A percentile compares a stretch with the other conserved stretches of the same genome.
These are phyloP conservation scores for Troilus luridus DNA, from an alignment of 2,888 invertebrate genomes.

Conservation along the genomic window DNA sequence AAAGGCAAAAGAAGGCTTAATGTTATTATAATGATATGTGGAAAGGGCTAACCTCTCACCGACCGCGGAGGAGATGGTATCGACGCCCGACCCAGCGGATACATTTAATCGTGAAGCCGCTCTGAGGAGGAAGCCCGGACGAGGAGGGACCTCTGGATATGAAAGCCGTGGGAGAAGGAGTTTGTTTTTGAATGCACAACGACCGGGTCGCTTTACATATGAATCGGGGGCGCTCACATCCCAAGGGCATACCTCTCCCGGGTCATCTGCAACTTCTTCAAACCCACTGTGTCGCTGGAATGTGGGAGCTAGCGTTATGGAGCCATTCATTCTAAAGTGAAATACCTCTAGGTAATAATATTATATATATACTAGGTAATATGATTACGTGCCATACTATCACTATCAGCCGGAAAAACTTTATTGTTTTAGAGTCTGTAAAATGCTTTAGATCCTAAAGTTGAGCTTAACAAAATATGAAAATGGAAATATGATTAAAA, in stretches of 20 bases:
- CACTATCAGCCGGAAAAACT: too few relatives aligned
- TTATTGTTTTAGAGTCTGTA: too few relatives aligned
- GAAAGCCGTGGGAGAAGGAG: conserved; percentile 42
- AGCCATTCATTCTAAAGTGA: not conserved
- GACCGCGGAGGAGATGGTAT: not conserved
- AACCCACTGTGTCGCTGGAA: not conserved
- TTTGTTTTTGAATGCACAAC: conserved; percentile 49
- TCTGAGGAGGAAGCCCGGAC: not conserved
- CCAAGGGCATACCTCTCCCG: not conserved
- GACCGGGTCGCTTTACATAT: conserved; percentile 51
- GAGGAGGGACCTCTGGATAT: not conserved
- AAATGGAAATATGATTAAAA: too few relatives aligned
- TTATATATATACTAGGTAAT: too few relatives aligned
- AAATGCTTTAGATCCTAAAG: too few relatives aligned
- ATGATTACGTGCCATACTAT: too few relatives aligned
- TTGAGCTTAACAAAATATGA: too few relatives aligned
- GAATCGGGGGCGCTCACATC: conserved; percentile 52
- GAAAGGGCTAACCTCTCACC: conserved; percentile 4
- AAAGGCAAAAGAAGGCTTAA: conserved; percentile 9
- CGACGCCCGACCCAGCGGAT: not conserved
- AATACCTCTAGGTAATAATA: too few relatives aligned
- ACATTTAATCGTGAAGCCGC: conserved; percentile 41
- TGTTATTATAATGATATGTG: conserved; percentile 45
- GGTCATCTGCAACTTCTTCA: conserved; percentile 4
- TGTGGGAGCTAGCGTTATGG: not conserved